Evolutionary conservation across 2,888 invertebrate genomes (phyloP).

Genomic region (Creontiades dilutus): DNA sequence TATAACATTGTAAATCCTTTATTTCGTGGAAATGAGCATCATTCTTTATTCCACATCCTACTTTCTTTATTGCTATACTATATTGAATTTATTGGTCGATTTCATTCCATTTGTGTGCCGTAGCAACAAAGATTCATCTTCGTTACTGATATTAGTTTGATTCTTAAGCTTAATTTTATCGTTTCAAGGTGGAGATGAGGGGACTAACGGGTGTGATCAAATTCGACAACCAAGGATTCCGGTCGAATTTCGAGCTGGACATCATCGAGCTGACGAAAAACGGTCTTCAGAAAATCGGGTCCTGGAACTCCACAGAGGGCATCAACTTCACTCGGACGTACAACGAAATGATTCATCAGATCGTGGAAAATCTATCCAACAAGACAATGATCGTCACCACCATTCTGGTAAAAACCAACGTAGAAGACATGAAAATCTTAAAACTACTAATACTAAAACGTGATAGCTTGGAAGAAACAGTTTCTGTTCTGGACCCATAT

Average conservation of each 20-base stretch:
- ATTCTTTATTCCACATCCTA: too few species aligned
- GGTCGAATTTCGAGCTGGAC: conserved; percentile 94
- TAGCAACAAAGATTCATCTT: too few species aligned
- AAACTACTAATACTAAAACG: too few species aligned
- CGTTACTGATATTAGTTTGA: too few species aligned
- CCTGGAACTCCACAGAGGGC: conserved; percentile 92
- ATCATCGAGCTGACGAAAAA: conserved; percentile 93
- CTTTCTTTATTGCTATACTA: neutral
- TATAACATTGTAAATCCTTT: too few species aligned
- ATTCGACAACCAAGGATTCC: conserved; percentile 95
- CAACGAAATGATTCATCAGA: conserved; percentile 91
- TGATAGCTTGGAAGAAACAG: too few species aligned
- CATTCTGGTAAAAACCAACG: conserved; percentile 86
- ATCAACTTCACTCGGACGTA: conserved; percentile 93
- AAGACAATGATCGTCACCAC: conserved; percentile 95
- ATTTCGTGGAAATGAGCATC: too few species aligned
- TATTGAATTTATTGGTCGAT: too few species aligned
- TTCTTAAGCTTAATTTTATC: neutral
- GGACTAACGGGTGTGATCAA: conserved; percentile 96
- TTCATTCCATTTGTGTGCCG: too few species aligned
- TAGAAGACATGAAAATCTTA: too few species aligned
- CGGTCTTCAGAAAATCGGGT: conserved; percentile 91
- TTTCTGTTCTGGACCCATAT: too few species aligned
- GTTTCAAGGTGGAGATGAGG: conserved; percentile 89
- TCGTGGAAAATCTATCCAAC: conserved; percentile 93